Conservation (phyloP, 2,888 invertebrate species). For the Phyto melanocephala region DNA sequence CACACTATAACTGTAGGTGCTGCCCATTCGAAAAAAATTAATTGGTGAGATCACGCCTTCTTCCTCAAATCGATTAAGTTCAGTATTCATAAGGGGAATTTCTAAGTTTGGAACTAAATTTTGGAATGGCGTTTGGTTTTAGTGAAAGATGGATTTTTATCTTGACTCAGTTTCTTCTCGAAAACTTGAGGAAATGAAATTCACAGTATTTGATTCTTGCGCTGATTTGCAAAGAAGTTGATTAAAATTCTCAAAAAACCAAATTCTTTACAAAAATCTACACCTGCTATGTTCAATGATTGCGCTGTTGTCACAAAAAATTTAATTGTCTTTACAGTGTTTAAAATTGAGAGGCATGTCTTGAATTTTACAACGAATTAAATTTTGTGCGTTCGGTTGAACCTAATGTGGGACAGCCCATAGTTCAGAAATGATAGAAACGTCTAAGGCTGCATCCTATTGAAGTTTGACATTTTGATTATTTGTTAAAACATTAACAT, state of each 20-base stretch:
- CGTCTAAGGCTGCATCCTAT: slow-evolving; percentile 55
- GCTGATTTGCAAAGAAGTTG: slow-evolving; percentile 31
- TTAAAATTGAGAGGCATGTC: slow-evolving; percentile 1
- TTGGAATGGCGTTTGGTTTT: slow-evolving; percentile 50
- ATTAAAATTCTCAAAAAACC: slow-evolving; percentile 52
- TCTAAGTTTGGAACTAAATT: slow-evolving; percentile 62
- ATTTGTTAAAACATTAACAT: slow-evolving; percentile 43
- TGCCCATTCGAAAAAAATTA: slow-evolving; percentile 65
- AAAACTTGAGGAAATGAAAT: slow-evolving; percentile 48
- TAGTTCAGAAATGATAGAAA: slow-evolving; percentile 44
- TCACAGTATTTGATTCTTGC: background rate
- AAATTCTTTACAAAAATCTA: slow-evolving; percentile 56
- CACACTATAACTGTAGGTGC: slow-evolving; percentile 64
- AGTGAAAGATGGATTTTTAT: slow-evolving; percentile 63
- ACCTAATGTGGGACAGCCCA: slow-evolving; percentile 24
- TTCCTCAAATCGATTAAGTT: slow-evolving; percentile 56
- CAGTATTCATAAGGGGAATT: slow-evolving; percentile 53
- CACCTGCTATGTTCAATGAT: slow-evolving; percentile 54
- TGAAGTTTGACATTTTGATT: slow-evolving; percentile 31
- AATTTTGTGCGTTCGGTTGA: slow-evolving; percentile 30
- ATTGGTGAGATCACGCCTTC: slow-evolving; percentile 62
- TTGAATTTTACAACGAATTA: slow-evolving; percentile 31
- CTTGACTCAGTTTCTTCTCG: slow-evolving; percentile 50
- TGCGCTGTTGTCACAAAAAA: slow-evolving; percentile 51
- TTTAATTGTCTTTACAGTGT: slow-evolving; percentile 9